Percentiles rank a stretch among this genome's conserved stretches.
These are phyloP conservation scores for Pteruthius melanotis DNA, from an alignment of 2,113 vertebrate species.

Conservation along the genomic window DNA sequence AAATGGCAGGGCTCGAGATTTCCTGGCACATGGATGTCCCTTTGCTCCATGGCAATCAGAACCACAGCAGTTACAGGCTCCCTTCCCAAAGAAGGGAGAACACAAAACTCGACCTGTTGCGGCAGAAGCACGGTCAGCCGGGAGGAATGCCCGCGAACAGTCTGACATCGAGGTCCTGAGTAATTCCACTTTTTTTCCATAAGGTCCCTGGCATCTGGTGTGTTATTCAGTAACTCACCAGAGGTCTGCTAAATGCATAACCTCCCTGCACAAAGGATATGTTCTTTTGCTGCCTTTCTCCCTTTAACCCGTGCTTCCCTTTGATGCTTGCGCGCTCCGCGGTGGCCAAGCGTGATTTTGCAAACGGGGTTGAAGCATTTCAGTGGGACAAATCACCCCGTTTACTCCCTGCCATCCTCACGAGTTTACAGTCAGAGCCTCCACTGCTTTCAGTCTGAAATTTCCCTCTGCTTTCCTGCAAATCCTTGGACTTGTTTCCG, in stretches of 20 bases:
- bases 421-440: not conserved
- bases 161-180: not conserved
- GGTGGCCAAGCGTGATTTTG: not conserved
- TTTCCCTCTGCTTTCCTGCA: not conserved
- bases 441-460: not conserved
- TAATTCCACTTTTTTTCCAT: not conserved
- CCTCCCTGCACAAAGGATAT: not conserved
- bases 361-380: not conserved
- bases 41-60: not conserved
- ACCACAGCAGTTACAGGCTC: too few species aligned
- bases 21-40: not conserved
- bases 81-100: too few species aligned
- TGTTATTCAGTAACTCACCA: not conserved
- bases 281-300: not conserved
- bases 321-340: accelerated
- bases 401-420: not conserved
- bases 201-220: not conserved
- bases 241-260: constrained; percentile 5
- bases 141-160: not conserved
- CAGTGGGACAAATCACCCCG: not conserved
- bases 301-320: not conserved
- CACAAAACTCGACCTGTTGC: not conserved
- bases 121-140: not conserved
- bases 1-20: not conserved
- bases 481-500: not conserved